Evolutionary conservation across 2,113 vertebrate species (phyloP).

Genomic region (Sinocyclocheilus rhinocerous): DNA sequence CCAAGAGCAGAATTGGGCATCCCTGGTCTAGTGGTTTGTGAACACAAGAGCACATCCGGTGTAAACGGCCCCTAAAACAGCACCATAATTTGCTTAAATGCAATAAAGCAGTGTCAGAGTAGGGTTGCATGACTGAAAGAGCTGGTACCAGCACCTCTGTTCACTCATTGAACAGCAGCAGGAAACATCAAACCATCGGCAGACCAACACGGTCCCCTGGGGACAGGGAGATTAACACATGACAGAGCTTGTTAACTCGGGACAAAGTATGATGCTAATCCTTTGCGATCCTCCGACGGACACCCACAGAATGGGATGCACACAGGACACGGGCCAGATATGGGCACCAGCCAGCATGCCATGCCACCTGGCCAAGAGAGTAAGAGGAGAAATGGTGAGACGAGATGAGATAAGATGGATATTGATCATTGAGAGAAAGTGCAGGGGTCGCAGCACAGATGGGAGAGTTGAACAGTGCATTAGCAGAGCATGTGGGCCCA

Average conservation of each 20-base stretch:
- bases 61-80: background rate
- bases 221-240: slow-evolving; percentile 73
- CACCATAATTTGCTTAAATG: background rate
- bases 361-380: slow-evolving; percentile 6
- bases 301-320: background rate
- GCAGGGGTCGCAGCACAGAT: slow-evolving; percentile 16
- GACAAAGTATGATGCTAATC: slow-evolving; percentile 78
- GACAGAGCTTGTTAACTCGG: slow-evolving; percentile 76
- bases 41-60: background rate
- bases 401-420: background rate
- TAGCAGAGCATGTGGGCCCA: slow-evolving; percentile 6
- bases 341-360: background rate
- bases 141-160: background rate
- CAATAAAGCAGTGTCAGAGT: background rate
- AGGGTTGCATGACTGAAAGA: background rate
- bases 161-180: background rate
- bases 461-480: background rate
- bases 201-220: slow-evolving; percentile 57
- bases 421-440: slow-evolving; percentile 37
- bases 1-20: too few species aligned
- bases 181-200: slow-evolving; percentile 17
- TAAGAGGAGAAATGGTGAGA: slow-evolving; percentile 20
- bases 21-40: background rate
- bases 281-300: slow-evolving; percentile 59
- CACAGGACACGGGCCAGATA: slow-evolving; percentile 8